Conservation (phyloP, 2,113 vertebrate species). For the Canis aureus region DNA sequence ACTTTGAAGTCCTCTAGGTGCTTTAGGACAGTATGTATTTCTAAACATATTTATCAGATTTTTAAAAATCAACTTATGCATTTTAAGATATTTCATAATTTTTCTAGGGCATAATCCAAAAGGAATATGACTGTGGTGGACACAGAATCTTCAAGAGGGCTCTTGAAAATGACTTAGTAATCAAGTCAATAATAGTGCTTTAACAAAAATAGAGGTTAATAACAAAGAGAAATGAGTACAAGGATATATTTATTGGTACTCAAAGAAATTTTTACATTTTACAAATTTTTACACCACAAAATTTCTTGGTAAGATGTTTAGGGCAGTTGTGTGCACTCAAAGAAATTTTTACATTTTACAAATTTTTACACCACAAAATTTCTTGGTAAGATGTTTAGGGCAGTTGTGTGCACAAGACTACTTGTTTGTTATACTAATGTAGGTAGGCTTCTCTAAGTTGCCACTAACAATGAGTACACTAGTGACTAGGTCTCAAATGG, state of each 20-base stretch:
- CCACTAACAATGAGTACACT: background rate
- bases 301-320: background rate
- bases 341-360: background rate
- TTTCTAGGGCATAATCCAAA: background rate
- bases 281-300: background rate
- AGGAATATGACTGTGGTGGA: background rate
- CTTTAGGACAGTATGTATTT: background rate
- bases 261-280: background rate
- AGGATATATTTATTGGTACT: background rate
- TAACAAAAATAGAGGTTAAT: background rate
- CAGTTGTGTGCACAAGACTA: background rate
- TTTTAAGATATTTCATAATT: constrained; percentile 12
- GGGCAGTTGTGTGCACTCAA: background rate
- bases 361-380: background rate
- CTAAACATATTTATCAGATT: background rate
- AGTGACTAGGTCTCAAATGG: background rate
- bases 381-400: background rate
- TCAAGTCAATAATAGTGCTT: background rate
- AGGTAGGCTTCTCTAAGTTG: background rate
- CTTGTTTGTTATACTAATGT: background rate
- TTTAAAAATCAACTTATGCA: background rate
- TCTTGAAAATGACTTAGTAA: constrained; percentile 3
- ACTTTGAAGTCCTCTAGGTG: background rate
- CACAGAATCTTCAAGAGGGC: background rate
- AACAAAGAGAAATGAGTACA: background rate